These are phyloP conservation scores for Ia io DNA, from an alignment of 2,113 vertebrate genomes.

Conservation along the genomic window DNA sequence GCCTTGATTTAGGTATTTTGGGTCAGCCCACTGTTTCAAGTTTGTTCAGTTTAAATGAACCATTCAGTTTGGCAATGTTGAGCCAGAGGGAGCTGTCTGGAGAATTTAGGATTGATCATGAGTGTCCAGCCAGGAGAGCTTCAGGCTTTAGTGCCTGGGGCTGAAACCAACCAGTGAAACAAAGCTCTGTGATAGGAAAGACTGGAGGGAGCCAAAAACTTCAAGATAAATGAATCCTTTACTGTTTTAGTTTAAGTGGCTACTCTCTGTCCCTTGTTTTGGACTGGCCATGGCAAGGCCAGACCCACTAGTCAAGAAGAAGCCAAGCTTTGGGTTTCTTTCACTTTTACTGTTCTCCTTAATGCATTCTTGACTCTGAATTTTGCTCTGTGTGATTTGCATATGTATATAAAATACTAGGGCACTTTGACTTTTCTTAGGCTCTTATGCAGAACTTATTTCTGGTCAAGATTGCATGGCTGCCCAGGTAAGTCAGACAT, in stretches of 20 bases:
- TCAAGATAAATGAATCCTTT: neutral
- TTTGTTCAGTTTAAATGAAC: neutral
- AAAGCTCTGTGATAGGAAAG: neutral
- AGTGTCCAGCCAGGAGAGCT: neutral
- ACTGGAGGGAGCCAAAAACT: neutral
- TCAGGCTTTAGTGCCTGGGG: neutral
- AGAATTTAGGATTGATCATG: neutral
- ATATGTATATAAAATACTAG: neutral
- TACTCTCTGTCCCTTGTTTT: neutral
- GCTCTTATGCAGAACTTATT: neutral
- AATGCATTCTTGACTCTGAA: neutral
- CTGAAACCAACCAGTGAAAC: neutral
- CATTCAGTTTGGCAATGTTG: neutral
- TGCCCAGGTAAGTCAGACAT: neutral
- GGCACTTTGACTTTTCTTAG: neutral
- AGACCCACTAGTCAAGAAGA: neutral
- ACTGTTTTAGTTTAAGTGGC: neutral
- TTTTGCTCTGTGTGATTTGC: conserved; percentile 2
- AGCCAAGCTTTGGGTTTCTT: neutral
- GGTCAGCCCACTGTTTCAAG: neutral
- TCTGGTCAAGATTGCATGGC: neutral
- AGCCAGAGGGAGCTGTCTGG: neutral
- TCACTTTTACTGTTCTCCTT: neutral
- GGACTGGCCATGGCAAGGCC: neutral
- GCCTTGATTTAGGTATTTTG: neutral